Base-by-base conservation (phyloP, 1,140 invertebrate species). In the Aplysia californica region DNA sequence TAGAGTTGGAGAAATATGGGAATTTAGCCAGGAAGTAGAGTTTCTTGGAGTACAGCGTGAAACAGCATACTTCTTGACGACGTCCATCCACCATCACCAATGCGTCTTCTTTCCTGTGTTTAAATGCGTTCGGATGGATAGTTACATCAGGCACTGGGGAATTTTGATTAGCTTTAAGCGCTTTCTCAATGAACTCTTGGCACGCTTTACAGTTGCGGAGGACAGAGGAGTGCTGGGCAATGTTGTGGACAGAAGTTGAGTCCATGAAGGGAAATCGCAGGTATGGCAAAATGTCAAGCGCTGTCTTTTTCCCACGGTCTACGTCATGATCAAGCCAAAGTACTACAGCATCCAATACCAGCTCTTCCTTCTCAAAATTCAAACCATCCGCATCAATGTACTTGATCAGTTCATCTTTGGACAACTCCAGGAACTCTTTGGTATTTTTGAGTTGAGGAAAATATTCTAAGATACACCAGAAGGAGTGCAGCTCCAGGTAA, bases 351-450 rank as follows among this genome's bases (percentile, higher is more conserved):
- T 85, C 76, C n/a, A 71, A 82, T 1, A 83, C 79, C 6, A 36
- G 50, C 58, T 86, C 84, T 65, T 87, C 86, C 10, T 81, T 78
- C 31, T 73, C 50, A 18, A 83, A 78, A 70, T 86, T 82, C n/a
- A 87, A 69, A 75, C 78, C 33, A 39, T 86, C 80, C 41, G 79
- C 75, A 41, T 66, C 75, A 18, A 87, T 80, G 0, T 85, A 65
- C 26, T 39, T 67, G 0, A 83, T 41, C 20, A 87, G 44, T 31
- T 86, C 82, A n/a, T 80, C 78, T 33, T 77, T 74, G 5, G 56
- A 65, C 10, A 86, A 58, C 29, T 80, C 61, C 6, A 79, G 21
- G 38, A 86, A 83, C 29, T 85, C 84, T 18, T 83, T 77, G 15
- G 41, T 77, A 31, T 59, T 39, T 0, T 64, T 50, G 0, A 87